Conservation (phyloP, 2,113 vertebrate genomes). For the Stercorarius parasiticus region DNA sequence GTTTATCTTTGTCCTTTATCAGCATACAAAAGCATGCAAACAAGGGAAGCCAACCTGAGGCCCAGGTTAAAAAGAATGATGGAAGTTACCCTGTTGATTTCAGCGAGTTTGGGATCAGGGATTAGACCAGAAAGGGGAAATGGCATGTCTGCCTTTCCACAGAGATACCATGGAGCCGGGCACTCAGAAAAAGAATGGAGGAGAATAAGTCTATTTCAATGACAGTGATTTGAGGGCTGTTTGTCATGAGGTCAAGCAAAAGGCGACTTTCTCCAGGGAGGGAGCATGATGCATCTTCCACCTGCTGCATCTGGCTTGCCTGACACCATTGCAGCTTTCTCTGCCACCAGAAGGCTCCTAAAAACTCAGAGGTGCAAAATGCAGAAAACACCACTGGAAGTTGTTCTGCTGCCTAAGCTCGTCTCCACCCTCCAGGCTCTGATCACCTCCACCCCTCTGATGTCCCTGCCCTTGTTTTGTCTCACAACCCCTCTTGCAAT, state of each 20-base stretch:
- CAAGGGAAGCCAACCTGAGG: not conserved
- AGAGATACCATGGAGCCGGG: rapidly evolving
- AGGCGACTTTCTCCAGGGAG: not conserved
- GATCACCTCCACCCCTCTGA: not conserved
- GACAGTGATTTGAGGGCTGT: not conserved
- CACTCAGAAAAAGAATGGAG: too few relatives aligned
- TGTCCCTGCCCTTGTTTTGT: slow-evolving; percentile 1
- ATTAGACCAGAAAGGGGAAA: not conserved
- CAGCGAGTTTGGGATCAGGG: not conserved
- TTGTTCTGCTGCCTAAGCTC: not conserved
- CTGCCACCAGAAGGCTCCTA: not conserved
- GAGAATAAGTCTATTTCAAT: not conserved
- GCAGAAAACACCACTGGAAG: not conserved
- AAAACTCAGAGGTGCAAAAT: not conserved
- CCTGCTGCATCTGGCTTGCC: not conserved
- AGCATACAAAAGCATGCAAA: not conserved
- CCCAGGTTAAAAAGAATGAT: not conserved
- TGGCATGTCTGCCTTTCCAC: too few relatives aligned
- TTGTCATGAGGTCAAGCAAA: not conserved
- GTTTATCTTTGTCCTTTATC: not conserved
- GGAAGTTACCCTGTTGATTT: not conserved
- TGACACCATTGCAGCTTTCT: not conserved
- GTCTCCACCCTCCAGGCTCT: not conserved
- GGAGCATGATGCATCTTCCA: not conserved
- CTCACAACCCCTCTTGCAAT: not conserved